These are phyloP conservation scores for Sphaeridia pumilis DNA, from an alignment of 2,888 invertebrate genomes.

Conservation along the genomic window DNA sequence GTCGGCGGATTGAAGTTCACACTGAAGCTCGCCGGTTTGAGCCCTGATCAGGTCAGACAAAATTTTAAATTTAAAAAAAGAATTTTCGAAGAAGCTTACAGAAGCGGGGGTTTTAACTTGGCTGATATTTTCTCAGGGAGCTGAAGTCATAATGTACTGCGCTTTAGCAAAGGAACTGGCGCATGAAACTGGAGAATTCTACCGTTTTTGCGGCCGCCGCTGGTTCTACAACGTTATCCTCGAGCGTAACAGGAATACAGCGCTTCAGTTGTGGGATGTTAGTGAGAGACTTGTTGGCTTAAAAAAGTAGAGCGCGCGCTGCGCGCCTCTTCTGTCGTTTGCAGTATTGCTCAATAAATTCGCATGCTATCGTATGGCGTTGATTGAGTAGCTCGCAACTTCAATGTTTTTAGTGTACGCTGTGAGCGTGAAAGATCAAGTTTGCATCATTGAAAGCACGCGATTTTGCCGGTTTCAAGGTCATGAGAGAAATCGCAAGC, in stretches of 20 bases:
- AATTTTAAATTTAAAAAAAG: no score
- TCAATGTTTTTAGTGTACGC: no score
- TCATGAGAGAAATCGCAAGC: no score
- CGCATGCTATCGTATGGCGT: no score
- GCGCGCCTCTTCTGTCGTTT: no score
- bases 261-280: slow-evolving; percentile 1
- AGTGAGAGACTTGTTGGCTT: slow-evolving; percentile 4
- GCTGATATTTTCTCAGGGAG: slow-evolving; percentile 1
- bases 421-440: no score
- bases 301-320: no score
- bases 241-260: background rate
- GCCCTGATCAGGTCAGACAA: background rate
- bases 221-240: background rate
- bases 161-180: slow-evolving; percentile 1
- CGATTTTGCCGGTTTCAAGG: no score
- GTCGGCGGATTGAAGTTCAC: background rate
- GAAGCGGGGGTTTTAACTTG: background rate
- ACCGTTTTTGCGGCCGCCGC: background rate
- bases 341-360: no score
- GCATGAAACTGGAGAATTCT: slow-evolving; percentile 2
- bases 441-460: no score
- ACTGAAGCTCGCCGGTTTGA: background rate
- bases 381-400: no score
- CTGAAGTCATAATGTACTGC: slow-evolving; percentile 8
- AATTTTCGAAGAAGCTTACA: background rate